Base-by-base conservation (phyloP, 2,797 vertebrate genomes). In the Siniperca obscura region DNA sequence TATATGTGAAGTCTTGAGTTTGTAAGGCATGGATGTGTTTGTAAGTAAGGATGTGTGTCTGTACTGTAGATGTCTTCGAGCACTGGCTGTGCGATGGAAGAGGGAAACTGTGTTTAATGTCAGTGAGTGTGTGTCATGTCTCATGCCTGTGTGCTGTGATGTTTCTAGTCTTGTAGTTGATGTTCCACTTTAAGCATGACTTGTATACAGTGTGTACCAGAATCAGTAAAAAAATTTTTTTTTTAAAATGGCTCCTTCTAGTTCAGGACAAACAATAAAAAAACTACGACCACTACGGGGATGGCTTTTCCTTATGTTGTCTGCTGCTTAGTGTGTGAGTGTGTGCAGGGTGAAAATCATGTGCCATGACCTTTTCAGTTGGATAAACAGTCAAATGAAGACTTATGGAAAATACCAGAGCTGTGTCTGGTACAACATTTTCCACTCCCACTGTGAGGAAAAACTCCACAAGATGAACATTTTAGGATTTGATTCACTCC, bases 211-310 rank as follows among this genome's bases (percentile, higher is more conserved):
- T 36, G 52, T 67, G 74, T 85, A 76, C 21, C 65, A 30, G 62
- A 70, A 71, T 84, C 44, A 69, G 21, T 66, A 7, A 34, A 9
- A 30, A 30, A 30, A 3, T 30, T 27, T 27, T 27, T 27, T 27
- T n/a, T n/a, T 30, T 2, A 30, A 3, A 30, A 30, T 30, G 50
- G n/a, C 67, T 80, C n/a, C 7, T 65, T 84, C 8, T 81, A 30
- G 69, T 60, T 78, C 34, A 70, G 46, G 46, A 78, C 61, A 72
- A 80, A 62, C 65, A 90, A 85, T 87, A 89, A 90, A 91, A 91
- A 68, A 74, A 44, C n/a, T 62, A 3, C 38, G 59, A 76, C 61
- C 25, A 72, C 12, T 5, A 40, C 16, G 1, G 48, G 3, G 12
- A 38, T 25, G 60, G 11, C 40, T 60, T 44, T 42, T 80, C 13